Evolutionary conservation across 2,113 vertebrate genomes (phyloP), one percentile per base, ranked within the genome.

Genomic region (Otocyon megalotis): DNA sequence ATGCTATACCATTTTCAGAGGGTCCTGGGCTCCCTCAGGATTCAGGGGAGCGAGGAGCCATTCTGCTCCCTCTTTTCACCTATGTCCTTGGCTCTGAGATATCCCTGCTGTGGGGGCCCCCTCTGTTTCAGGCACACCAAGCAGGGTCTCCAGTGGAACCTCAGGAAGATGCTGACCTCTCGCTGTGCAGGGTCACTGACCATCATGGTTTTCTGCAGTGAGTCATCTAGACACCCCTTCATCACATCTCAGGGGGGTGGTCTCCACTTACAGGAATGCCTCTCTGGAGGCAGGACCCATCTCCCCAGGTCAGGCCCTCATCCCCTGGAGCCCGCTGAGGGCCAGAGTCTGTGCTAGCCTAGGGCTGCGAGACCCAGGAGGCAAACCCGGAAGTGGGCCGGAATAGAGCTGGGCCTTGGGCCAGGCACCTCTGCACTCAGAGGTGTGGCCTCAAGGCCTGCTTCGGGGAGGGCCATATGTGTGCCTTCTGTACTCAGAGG

Each of bases 121-220:
- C 74, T 82, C 94, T 60, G 67, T 97, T 96, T 32, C 98, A 99
- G 99, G 99, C 99, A 94, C 98, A 99, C 83, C 98, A 99, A 67
- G 99, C 99, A 43, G 99, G 99, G 48, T 98, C 99, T 97, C 98
- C 98, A 24, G 99, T 99, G 97, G 99, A 99, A 98, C 98, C 43
- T 43, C 43, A 43, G 43, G 43, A 43, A 43, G 43, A 43, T 43
- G 43, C 43, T 43, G 43, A 43, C 43, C 43, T 99, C 97, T 98
- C 96, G 0, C 98, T 99, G 81, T 99, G 99, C 96, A 99, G 99
- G 98, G 99, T 99, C 97, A 99, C 99, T 10, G 99, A 99, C 98
- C 99, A 99, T 56, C 99, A 99, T 80, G 99, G 99, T 96, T 99
- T 99, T 98, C 98, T 99, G 97, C 99, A 99, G 99, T 99, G 99